Evolutionary conservation across 2,113 vertebrate genomes (phyloP).

Genomic region (Chloroceryle aenea): DNA sequence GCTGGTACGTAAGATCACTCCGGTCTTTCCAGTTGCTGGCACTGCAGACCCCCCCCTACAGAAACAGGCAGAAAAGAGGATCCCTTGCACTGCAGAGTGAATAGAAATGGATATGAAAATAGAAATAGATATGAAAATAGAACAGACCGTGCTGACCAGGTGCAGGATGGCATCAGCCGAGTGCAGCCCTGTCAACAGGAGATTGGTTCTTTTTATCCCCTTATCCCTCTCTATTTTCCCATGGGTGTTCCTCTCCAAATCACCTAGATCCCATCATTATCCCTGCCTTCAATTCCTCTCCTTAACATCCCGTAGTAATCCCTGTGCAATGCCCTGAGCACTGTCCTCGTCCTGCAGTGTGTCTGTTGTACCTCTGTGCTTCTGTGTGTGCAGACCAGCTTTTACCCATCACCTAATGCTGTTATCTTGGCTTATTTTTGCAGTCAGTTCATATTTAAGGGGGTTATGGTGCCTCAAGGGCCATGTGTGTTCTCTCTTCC

Average conservation of each 20-base stretch:
- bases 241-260: neutral
- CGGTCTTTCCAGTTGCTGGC: neutral
- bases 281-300: neutral
- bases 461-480: neutral
- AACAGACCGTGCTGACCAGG: neutral
- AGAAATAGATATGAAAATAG: neutral
- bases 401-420: neutral
- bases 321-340: neutral
- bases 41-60: neutral
- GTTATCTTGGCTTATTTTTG: neutral
- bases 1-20: neutral
- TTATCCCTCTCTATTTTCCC: neutral
- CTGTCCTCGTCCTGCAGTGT: neutral
- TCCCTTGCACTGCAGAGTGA: neutral
- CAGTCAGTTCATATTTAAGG: neutral
- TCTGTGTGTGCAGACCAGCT: neutral
- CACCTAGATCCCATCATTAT: neutral
- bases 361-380: fast-evolving
- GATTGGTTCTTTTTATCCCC: neutral
- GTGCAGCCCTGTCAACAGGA: neutral
- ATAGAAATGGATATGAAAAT: neutral
- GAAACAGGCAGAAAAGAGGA: neutral
- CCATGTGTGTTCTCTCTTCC: neutral
- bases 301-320: neutral
- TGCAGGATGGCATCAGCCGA: neutral